Conservation (phyloP, 2,113 vertebrate genomes). For the Pseudorasbora parva region DNA sequence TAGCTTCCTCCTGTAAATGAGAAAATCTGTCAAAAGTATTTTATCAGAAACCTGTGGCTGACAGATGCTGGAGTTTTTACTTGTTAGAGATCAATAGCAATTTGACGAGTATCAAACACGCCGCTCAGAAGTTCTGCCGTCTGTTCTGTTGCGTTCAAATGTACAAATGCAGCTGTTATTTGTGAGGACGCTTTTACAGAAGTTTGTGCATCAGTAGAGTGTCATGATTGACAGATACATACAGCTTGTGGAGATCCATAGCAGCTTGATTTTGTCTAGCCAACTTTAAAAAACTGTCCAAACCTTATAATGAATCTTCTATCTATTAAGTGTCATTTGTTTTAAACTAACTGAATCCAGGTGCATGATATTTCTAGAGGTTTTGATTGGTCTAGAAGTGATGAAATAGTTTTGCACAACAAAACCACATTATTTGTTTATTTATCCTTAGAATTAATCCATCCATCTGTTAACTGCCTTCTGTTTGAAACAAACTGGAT, state of each 20-base stretch:
- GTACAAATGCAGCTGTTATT: background rate
- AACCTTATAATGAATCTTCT: background rate
- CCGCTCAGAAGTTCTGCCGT: background rate
- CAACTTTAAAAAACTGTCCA: background rate
- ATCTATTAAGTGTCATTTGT: background rate
- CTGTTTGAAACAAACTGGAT: background rate
- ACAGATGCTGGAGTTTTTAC: background rate
- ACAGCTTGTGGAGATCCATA: background rate
- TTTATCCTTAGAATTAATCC: background rate
- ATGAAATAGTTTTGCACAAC: too few species aligned
- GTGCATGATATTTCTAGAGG: background rate
- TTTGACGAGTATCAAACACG: background rate
- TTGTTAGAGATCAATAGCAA: conserved; percentile 18
- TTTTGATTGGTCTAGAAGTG: background rate
- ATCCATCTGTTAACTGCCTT: background rate
- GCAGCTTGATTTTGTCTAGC: background rate
- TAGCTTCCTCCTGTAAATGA: background rate
- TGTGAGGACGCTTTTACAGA: background rate
- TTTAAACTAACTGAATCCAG: background rate
- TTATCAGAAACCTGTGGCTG: background rate
- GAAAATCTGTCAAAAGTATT: conserved; percentile 6
- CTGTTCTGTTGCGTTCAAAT: background rate
- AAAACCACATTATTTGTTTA: too few species aligned
- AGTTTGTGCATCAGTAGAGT: background rate
- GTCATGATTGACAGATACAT: background rate